A percentile compares a stretch with the other conserved stretches of the same genome.
Conservation (phyloP, 1,140 invertebrate genomes). For the Proctacanthus coquilletti region DNA sequence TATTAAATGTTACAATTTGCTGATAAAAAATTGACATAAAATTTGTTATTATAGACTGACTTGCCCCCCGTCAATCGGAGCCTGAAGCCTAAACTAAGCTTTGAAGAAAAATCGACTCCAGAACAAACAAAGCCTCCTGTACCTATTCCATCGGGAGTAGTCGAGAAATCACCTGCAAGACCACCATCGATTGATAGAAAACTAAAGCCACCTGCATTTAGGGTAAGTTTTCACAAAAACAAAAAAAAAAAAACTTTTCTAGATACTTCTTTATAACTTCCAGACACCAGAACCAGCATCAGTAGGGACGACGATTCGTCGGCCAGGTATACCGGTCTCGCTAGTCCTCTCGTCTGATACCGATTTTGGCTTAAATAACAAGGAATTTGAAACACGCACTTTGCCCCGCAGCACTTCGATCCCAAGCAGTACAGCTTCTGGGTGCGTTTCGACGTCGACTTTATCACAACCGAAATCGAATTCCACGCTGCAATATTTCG, state of each 20-base stretch:
- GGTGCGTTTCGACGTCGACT: too few species aligned
- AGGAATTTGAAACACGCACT: conserved; percentile 19
- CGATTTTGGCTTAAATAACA: conserved; percentile 13
- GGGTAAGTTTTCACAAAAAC: too few species aligned
- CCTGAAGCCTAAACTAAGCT: conserved; percentile 55
- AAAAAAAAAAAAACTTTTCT: neutral
- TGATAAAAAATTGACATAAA: too few species aligned
- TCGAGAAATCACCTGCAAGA: conserved; percentile 8
- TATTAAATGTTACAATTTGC: too few species aligned
- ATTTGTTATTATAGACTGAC: conserved; percentile 31
- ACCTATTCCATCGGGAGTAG: too few species aligned
- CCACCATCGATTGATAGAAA: conserved; percentile 29
- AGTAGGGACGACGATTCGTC: too few species aligned
- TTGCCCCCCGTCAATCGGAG: conserved; percentile 62
- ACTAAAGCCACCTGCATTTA: conserved; percentile 22
- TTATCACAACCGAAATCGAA: too few species aligned
- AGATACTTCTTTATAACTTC: neutral
- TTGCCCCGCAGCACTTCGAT: conserved; percentile 15
- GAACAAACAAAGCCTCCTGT: conserved; percentile 23
- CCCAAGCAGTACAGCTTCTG: too few species aligned
- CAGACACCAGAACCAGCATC: conserved; percentile 3
- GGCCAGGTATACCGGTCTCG: conserved; percentile 17
- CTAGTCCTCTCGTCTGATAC: conserved; percentile 15
- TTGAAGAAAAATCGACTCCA: conserved; percentile 38
- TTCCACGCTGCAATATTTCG: conserved; percentile 51